Evolutionary conservation across 2,113 vertebrate species (phyloP), one percentile per base, ranked within the genome.

Genomic region (Ictalurus punctatus): DNA sequence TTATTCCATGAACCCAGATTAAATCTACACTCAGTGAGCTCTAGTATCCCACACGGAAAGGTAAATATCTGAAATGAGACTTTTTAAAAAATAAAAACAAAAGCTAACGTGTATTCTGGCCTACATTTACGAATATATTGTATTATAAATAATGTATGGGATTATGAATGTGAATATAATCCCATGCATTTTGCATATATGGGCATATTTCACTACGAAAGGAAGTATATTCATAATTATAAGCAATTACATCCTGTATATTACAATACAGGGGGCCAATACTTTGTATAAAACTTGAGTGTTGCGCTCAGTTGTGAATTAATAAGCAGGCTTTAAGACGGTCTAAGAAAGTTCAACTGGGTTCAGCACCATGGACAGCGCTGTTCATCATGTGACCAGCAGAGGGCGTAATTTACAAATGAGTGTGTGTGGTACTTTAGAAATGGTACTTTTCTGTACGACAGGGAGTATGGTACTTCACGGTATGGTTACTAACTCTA

Each of bases 321-420:
- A 37, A 71, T 71, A 71, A 71, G 34, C 69, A 71, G 69, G 16
- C 16, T 71, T 71, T 71, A 67, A 67, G 65, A 9, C 0, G 61
- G 7, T 25, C 1, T 27, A 30, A 3, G 27, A 69, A 27, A n/a
- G 27, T 13, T n/a, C n/a, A 69, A n/a, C 65, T 30, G 25, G 63
- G 59, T 81, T 81, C 78, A 81, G 52, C 44, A 81, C 78, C 78
- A 81, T 56, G 78, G 52, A 54, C 78, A 81, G 78, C 0, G 7
- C 48, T 30, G 27, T 8, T 81, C 78, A 56, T 19, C 48, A 56
- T 81, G 0, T 56, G 23, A 27, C 76, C 76, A 79, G 23, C 27
- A 79, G 76, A 79, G 76, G 76, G 76, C 44, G 76, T 0, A 37
- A 44, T 74, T 40, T 74, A 74, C 73, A 74, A 61, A 23, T 23